phyloP scores from a whole-genome alignment of 2,797 vertebrate genomes.

The Poeciliopsis infans region DNA sequence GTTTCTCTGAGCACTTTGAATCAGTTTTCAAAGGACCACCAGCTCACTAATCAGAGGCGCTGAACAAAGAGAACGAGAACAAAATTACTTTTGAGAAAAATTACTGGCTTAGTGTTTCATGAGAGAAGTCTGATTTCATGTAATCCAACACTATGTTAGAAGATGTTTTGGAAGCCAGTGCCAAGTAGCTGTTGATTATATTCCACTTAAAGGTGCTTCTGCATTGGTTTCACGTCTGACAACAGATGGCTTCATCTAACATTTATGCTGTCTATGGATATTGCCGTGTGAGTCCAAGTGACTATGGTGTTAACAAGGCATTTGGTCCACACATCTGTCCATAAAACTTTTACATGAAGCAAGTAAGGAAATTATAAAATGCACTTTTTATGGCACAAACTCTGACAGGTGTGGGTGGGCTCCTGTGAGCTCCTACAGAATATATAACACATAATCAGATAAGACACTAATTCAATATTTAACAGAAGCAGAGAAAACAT shows the following conservation, averaged over 20 bases:
- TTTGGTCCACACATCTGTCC: neutral
- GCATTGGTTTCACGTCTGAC: conserved; percentile 5
- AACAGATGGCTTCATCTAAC: neutral
- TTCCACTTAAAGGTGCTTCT: conserved; percentile 5
- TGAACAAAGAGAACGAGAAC: neutral
- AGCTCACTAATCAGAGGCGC: neutral
- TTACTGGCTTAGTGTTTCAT: conserved; percentile 5
- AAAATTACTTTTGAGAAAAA: conserved; percentile 3
- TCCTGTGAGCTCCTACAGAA: conserved; percentile 13
- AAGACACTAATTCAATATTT: conserved; percentile 54
- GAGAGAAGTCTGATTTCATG: conserved; percentile 2
- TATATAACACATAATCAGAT: conserved; percentile 44
- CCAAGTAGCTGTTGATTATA: conserved; percentile 5
- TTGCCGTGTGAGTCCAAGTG: neutral
- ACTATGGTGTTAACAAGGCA: neutral
- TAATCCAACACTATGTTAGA: neutral
- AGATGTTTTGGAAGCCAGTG: neutral
- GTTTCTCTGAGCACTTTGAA: conserved; percentile 3
- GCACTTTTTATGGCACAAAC: conserved; percentile 1
- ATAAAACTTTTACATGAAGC: neutral
- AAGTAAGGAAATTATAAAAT: conserved; percentile 9
- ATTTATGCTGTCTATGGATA: conserved; percentile 7
- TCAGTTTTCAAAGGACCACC: conserved; percentile 3
- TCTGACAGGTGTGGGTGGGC: conserved; percentile 11
- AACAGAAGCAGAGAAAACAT: conserved; percentile 57